Percentiles rank a stretch among this genome's conserved stretches.
phyloP scores from a whole-genome alignment of 2,113 vertebrate species.

The Sterrhoptilus dennistouni region DNA sequence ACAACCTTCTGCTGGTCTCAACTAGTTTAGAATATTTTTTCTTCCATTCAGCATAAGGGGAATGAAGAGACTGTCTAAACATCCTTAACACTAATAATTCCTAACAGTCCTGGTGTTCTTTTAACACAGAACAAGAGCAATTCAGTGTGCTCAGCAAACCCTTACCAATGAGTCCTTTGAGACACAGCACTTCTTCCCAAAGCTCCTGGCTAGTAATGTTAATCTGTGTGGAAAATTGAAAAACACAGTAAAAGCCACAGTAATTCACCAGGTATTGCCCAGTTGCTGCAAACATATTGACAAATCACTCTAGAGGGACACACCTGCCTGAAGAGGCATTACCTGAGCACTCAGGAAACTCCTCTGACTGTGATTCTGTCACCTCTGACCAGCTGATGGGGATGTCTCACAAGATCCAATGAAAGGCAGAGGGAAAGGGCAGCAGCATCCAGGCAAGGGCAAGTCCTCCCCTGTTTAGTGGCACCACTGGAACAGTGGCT shows the following conservation, averaged over 20 bases:
- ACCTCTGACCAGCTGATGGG: neutral
- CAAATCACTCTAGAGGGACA: neutral
- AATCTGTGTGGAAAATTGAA: conserved; percentile 70
- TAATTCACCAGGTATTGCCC: neutral
- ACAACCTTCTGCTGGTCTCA: neutral
- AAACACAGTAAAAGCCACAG: neutral
- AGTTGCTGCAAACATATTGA: neutral
- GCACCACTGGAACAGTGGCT: neutral
- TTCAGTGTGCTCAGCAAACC: neutral
- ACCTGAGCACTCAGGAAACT: neutral
- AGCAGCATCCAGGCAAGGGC: neutral
- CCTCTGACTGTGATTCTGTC: neutral
- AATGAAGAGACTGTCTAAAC: neutral
- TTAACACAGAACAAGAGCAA: neutral
- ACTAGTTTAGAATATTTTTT: neutral
- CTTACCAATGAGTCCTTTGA: conserved; percentile 89
- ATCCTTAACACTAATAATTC: neutral
- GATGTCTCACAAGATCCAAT: neutral
- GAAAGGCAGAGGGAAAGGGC: neutral
- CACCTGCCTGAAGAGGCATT: neutral
- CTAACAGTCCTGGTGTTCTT: neutral
- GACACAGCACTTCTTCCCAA: conserved; percentile 88
- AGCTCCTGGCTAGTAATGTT: conserved; percentile 86
- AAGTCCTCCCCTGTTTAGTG: neutral
- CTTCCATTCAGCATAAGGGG: neutral